Conservation (phyloP, 2,797 vertebrate species). For the Kryptopterus vitreolus region DNA sequence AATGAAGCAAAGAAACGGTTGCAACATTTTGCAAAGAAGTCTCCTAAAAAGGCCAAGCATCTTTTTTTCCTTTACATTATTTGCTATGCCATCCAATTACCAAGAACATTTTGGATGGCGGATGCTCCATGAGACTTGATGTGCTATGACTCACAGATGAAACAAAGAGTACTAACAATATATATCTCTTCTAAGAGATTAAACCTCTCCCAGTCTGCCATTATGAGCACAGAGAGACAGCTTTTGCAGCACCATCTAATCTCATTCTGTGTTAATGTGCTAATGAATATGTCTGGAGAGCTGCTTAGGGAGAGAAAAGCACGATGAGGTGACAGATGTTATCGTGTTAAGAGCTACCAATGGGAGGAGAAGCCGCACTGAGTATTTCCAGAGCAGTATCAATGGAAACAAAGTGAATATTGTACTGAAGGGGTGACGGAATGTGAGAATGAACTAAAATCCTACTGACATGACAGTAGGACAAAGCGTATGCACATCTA, state of each 20-base stretch:
- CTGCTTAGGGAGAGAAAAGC: conserved; percentile 7
- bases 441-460: background rate
- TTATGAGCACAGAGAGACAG: conserved; percentile 23
- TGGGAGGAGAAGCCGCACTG: conserved; percentile 10
- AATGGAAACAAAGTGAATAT: background rate
- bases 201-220: background rate
- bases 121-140: conserved; percentile 24
- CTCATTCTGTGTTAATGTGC: conserved; percentile 40
- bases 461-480: background rate
- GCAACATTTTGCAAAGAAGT: background rate
- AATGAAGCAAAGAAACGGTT: background rate
- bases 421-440: background rate
- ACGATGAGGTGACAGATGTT: conserved; percentile 12
- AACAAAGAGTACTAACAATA: conserved; percentile 37
- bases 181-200: conserved; percentile 38
- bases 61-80: background rate
- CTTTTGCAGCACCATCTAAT: conserved; percentile 8
- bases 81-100: background rate
- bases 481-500: background rate
- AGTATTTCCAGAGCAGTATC: background rate
- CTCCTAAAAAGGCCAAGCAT: background rate
- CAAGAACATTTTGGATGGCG: background rate
- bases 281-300: conserved; percentile 41
- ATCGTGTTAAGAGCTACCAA: background rate
- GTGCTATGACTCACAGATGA: conserved; percentile 26